A percentile compares a stretch with the other conserved stretches of the same genome.
Evolutionary conservation across 1,140 invertebrate genomes (phyloP).

Genomic region (Drosophila eugracilis): DNA sequence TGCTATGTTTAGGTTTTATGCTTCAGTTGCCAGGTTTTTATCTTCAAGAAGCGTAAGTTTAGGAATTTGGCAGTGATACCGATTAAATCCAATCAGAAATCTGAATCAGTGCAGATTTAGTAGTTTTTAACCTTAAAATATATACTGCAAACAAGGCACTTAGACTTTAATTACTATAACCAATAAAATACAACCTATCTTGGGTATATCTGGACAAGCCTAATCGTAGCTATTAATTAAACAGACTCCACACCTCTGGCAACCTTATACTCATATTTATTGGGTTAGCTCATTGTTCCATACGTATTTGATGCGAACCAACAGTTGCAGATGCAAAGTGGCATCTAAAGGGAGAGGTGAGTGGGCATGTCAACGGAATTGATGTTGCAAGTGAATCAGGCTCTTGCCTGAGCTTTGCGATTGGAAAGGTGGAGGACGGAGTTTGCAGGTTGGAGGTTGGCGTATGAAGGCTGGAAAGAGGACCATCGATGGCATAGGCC

Average conservation of each 20-base stretch:
- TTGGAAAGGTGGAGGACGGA: not conserved
- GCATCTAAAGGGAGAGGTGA: slow-evolving; percentile 18
- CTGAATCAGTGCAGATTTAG: too few species aligned
- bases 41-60: too few species aligned
- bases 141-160: not conserved
- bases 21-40: too few species aligned
- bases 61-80: too few species aligned
- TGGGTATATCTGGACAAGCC: too few species aligned
- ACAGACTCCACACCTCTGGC: not conserved
- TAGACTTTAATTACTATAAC: slow-evolving; percentile 6
- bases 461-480: not conserved
- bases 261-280: slow-evolving; percentile 17
- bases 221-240: slow-evolving; percentile 31
- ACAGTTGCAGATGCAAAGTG: slow-evolving; percentile 30
- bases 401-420: slow-evolving; percentile 6
- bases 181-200: not conserved
- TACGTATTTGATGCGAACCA: slow-evolving; percentile 24
- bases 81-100: too few species aligned
- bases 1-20: too few species aligned
- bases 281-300: slow-evolving; percentile 31
- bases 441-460: too few species aligned
- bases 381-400: slow-evolving; percentile 67
- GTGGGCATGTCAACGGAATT: slow-evolving; percentile 41
- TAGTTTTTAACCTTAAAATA: not conserved
- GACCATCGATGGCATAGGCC: slow-evolving; percentile 54